These are phyloP conservation scores for Therioaphis trifolii DNA, from an alignment of 2,888 invertebrate genomes.

Conservation along the genomic window DNA sequence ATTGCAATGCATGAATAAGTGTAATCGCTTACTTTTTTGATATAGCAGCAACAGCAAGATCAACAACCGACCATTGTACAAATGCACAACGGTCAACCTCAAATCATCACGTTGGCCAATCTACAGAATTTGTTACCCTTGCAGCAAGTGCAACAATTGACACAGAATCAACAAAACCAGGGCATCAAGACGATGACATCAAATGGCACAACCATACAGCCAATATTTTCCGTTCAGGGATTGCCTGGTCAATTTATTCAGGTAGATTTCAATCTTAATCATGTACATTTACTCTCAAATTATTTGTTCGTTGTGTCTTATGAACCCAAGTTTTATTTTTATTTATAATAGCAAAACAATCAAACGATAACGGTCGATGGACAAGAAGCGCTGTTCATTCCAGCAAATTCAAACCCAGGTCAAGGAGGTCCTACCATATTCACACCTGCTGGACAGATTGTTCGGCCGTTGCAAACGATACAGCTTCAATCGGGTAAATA, in stretches of 20 bases:
- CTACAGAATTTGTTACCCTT: constrained; percentile 70
- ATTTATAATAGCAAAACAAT: constrained; percentile 75
- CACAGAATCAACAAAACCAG: constrained; percentile 60
- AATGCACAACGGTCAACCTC: constrained; percentile 64
- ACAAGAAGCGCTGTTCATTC: constrained; percentile 91
- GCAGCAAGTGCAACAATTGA: constrained; percentile 64
- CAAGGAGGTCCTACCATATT: constrained; percentile 67
- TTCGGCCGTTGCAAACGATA: constrained; percentile 70
- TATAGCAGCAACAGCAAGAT: constrained; percentile 67
- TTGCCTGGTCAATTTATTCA: constrained; percentile 72
- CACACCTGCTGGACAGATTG: constrained; percentile 78
- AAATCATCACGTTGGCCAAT: constrained; percentile 71
- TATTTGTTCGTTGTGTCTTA: not conserved
- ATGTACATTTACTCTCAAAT: constrained; percentile 68
- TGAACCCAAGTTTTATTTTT: not conserved
- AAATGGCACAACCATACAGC: constrained; percentile 62
- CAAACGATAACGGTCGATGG: constrained; percentile 93
- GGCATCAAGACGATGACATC: constrained; percentile 65
- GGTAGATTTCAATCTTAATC: constrained; percentile 54
- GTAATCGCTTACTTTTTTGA: not conserved
- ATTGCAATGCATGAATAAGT: not conserved
- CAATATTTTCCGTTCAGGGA: constrained; percentile 69
- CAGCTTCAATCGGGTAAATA: constrained; percentile 76
- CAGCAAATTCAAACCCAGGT: constrained; percentile 77
- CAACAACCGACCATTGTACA: constrained; percentile 66